Evolutionary conservation across 2,888 invertebrate species (phyloP), one percentile per base, ranked within the genome.

Genomic region (Poecilobothrus nobilitatus): DNA sequence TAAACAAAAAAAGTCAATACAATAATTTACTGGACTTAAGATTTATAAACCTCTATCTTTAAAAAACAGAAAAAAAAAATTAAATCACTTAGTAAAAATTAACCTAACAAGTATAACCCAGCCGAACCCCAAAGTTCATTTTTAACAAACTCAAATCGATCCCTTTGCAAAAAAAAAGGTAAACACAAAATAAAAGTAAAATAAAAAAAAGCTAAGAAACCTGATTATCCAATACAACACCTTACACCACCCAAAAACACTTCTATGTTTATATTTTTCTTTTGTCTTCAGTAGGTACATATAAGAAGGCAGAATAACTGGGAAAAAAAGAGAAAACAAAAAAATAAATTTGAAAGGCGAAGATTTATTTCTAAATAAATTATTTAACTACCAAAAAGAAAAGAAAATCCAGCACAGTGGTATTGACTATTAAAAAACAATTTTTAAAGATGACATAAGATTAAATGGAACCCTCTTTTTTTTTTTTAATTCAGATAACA

Each of bases 391-490:
- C 53, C n/a, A 53, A 18, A 53, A 6, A 53, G n/a, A 53, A 53
- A 18, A 53, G 37, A 37, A 37, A 37, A 10, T 10, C 8, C 6
- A 53, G 15, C 6, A 18, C 15, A 53, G 9, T 53, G 44, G 18
- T 20, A 20, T 2, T 12, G 53, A 20, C 34, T 27, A 66, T 62
- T 64, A 66, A 66, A 67, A 69, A 67, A 34, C 70, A 68, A 72
- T 72, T 72, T 72, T 70, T 71, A 70, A 53, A 70, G 70, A 71
- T 72, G 69, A 67, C 62, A 65, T 66, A 65, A 68, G 71, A 72
- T 72, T 68, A 71, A 68, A 67, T 66, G 61, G 68, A 69, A 53
- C n/a, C 53, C 53, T 53, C 53, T n/a, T 65, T 72, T 70, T 70
- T 68, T 71, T 70, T 61, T n/a, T 9, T 63, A 67, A 44, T 63